phyloP scores from a whole-genome alignment of 2,888 invertebrate species.

The Automeris io region DNA sequence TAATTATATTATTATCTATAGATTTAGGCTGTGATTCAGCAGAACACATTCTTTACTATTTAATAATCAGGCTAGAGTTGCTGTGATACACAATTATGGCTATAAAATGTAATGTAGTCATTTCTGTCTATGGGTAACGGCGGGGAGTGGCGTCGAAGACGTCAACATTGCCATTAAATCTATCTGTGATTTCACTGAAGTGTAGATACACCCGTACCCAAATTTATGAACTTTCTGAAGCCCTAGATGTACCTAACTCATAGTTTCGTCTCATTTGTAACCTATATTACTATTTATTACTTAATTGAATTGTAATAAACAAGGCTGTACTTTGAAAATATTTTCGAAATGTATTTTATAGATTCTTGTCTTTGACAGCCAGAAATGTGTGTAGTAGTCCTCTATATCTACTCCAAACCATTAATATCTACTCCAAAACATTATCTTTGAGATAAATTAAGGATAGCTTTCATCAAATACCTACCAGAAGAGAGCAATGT shows the following conservation, averaged over 20 bases:
- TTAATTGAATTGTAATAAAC: slow-evolving; percentile 29
- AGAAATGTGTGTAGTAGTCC: slow-evolving; percentile 26
- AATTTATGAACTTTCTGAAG: slow-evolving; percentile 17
- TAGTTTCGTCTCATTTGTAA: slow-evolving; percentile 26
- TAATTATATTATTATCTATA: slow-evolving; percentile 53
- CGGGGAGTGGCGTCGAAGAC: slow-evolving; percentile 25
- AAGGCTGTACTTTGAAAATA: slow-evolving; percentile 35
- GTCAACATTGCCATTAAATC: slow-evolving; percentile 41
- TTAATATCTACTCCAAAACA: slow-evolving; percentile 10
- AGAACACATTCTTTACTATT: slow-evolving; percentile 66
- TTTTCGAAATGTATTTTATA: slow-evolving; percentile 37
- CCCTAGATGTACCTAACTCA: slow-evolving; percentile 15
- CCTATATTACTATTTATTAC: slow-evolving; percentile 20
- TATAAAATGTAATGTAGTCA: slow-evolving; percentile 61
- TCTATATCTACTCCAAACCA: slow-evolving; percentile 26
- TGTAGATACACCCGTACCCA: slow-evolving; percentile 42
- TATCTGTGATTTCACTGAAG: slow-evolving; percentile 63
- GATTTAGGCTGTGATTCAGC: slow-evolving; percentile 73
- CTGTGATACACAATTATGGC: slow-evolving; percentile 74
- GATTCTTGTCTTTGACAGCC: slow-evolving; percentile 26
- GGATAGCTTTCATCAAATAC: slow-evolving; percentile 17
- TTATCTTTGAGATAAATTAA: slow-evolving; percentile 14
- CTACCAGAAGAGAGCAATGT: slow-evolving; percentile 26
- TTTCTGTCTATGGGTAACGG: slow-evolving; percentile 50
- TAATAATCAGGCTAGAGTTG: slow-evolving; percentile 74